phyloP scores from a whole-genome alignment of 2,888 invertebrate genomes.

The Polyommatus icarus region DNA sequence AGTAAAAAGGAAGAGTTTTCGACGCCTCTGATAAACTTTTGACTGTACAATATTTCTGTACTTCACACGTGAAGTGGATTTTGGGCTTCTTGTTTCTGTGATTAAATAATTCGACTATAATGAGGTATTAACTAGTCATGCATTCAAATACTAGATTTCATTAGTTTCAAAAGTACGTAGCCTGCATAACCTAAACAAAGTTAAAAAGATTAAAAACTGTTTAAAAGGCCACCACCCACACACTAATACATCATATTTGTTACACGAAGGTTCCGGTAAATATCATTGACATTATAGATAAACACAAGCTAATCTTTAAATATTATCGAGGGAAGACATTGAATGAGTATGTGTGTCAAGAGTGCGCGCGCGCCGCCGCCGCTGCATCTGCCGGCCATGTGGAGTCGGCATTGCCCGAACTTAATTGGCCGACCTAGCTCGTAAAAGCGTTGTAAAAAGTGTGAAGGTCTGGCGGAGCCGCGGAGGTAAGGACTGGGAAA shows the following conservation, averaged over 20 bases:
- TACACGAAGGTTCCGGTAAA: constrained; percentile 34
- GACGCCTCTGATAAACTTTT: not conserved
- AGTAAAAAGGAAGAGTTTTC: no score
- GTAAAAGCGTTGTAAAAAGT: constrained; percentile 78
- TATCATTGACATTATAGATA: constrained; percentile 42
- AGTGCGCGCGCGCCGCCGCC: constrained; percentile 52
- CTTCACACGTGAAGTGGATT: no score
- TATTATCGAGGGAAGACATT: constrained; percentile 58
- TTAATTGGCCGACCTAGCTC: constrained; percentile 79
- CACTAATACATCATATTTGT: not conserved
- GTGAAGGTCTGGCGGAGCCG: constrained; percentile 79
- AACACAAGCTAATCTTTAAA: constrained; percentile 52
- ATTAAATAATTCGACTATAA: no score
- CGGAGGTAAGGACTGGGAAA: constrained; percentile 79
- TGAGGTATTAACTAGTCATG: no score
- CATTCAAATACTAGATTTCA: not conserved
- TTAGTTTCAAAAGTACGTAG: not conserved
- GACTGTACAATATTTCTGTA: no score
- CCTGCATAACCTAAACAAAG: not conserved
- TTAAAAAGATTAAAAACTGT: constrained; percentile 16
- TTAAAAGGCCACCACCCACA: not conserved
- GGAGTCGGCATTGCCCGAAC: constrained; percentile 60
- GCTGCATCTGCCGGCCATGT: constrained; percentile 48
- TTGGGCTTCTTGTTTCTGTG: no score
- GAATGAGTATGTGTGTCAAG: constrained; percentile 71